Evolutionary conservation across 2,113 vertebrate species (phyloP).

Genomic region (Opisthocomus hoazin): DNA sequence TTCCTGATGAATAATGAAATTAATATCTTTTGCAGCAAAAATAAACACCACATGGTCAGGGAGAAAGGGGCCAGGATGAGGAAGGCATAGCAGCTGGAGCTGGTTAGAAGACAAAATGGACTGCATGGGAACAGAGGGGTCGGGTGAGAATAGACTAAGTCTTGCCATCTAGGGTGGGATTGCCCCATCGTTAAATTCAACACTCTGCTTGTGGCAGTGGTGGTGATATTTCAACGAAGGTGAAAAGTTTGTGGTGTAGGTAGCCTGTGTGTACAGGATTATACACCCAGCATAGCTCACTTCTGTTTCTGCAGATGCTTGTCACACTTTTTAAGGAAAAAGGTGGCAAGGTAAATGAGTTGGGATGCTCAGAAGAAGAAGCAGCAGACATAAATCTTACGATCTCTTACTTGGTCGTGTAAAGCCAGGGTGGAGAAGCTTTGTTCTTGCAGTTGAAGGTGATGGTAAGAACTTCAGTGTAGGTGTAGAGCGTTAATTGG

Average conservation of each 20-base stretch:
- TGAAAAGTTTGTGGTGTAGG: neutral
- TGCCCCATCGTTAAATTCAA: neutral
- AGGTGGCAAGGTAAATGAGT: neutral
- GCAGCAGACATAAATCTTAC: neutral
- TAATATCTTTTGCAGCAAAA: slow-evolving; percentile 46
- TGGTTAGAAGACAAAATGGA: neutral
- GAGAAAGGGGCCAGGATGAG: slow-evolving; percentile 22
- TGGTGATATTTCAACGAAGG: neutral
- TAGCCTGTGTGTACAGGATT: neutral
- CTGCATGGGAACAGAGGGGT: neutral
- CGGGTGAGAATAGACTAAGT: neutral
- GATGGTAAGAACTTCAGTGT: neutral
- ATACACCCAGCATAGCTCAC: neutral
- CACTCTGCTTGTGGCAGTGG: neutral
- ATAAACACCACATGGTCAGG: slow-evolving; percentile 44
- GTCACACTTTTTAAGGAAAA: neutral
- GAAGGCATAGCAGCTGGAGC: neutral
- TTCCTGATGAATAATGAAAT: slow-evolving; percentile 37
- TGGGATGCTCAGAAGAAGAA: neutral
- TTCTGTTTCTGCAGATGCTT: neutral
- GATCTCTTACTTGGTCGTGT: neutral
- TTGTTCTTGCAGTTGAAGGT: neutral
- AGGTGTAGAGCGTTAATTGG: neutral
- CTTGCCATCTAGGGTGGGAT: neutral
- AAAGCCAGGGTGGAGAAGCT: neutral